phyloP scores from a whole-genome alignment of 2,797 vertebrate species.

The Synanceia verrucosa region DNA sequence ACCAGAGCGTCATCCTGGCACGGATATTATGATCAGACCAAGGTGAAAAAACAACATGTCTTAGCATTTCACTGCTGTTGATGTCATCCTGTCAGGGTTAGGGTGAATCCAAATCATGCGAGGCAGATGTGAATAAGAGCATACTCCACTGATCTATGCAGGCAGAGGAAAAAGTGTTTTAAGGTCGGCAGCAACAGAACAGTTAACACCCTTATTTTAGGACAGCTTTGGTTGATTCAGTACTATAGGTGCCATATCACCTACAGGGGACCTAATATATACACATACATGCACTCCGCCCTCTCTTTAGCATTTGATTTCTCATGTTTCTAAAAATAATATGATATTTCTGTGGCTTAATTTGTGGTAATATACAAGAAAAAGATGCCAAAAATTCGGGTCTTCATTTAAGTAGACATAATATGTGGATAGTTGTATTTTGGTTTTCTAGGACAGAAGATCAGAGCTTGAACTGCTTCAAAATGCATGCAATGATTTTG shows the following conservation, averaged over 20 bases:
- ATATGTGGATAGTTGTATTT: background rate
- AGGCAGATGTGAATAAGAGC: background rate
- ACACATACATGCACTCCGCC: no score
- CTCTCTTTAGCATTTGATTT: background rate
- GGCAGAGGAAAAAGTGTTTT: background rate
- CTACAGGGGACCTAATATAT: no score
- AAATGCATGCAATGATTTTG: no score
- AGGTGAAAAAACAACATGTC: slow-evolving; percentile 10
- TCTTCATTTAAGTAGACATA: background rate
- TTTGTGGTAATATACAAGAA: no score
- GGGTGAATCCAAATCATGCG: background rate
- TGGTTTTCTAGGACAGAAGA: no score
- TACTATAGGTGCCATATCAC: background rate
- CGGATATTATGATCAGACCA: background rate
- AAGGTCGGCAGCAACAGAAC: background rate
- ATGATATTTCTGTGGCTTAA: no score
- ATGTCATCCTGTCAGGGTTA: background rate
- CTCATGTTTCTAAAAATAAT: no score
- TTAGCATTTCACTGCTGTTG: background rate
- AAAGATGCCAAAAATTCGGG: background rate
- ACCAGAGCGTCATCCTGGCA: background rate
- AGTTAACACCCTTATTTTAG: background rate
- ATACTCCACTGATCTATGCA: background rate
- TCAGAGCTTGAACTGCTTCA: background rate
- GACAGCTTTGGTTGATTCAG: background rate